Evolutionary conservation across 2,888 invertebrate genomes (phyloP).

Genomic region (Palloptera scutellata): DNA sequence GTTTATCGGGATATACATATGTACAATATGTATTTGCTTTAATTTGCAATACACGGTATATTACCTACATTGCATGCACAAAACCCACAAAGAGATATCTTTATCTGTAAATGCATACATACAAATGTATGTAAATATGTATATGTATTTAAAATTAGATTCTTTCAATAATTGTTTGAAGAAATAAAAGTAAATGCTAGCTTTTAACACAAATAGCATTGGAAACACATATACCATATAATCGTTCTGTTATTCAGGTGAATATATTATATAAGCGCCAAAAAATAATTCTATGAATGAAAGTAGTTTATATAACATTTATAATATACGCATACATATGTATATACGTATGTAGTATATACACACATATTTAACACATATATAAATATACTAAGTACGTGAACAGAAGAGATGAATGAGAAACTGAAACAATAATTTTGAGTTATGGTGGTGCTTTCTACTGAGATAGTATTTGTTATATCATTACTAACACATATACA

Average conservation of each 20-base stretch:
- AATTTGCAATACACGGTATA: too few species aligned
- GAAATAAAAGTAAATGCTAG: too few species aligned
- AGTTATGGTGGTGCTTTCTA: conserved; percentile 63
- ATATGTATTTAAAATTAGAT: too few species aligned
- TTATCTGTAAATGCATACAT: not conserved
- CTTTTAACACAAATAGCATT: too few species aligned
- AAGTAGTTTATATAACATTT: not conserved
- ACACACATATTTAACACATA: conserved; percentile 7
- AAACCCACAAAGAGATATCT: not conserved
- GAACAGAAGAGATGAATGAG: not conserved
- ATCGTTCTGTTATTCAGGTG: too few species aligned
- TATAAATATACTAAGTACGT: not conserved
- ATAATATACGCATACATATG: conserved; percentile 7
- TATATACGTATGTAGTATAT: not conserved
- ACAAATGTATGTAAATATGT: not conserved
- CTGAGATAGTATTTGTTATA: conserved; percentile 46
- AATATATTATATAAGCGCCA: too few species aligned
- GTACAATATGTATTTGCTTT: too few species aligned
- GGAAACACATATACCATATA: too few species aligned
- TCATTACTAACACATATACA: conserved; percentile 44
- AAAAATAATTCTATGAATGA: too few species aligned
- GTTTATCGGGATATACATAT: too few species aligned
- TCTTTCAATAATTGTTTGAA: too few species aligned
- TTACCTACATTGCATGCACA: not conserved
- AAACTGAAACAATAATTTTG: conserved; percentile 43